Base-by-base conservation (phyloP, 2,797 vertebrate species). In the Morelia viridis region DNA sequence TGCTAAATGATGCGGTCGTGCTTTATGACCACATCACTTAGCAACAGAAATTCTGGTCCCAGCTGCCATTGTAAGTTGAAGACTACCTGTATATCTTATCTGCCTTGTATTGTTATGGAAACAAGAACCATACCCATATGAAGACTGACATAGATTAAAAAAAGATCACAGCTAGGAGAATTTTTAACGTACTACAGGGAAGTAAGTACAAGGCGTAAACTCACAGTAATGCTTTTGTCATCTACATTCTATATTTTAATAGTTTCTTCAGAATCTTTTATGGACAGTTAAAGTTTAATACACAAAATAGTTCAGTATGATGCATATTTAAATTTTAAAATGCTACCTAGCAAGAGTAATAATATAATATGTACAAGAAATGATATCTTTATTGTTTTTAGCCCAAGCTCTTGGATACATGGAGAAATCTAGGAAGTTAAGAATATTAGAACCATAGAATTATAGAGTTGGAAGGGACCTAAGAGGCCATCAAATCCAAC, bases 111-210 rank as follows among this genome's bases (percentile, higher is more conserved):
- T 31, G 4, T 56, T 89, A 24, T 92, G 68, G 13, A 61, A 24
- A 53, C 7, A 88, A 60, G 93, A 61, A 87, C 24, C 13, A 9
- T 0, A 0, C 10, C 87, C 85, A 46, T 90, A 1, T 89, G 58
- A 89, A 56, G 11, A 50, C 65, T 58, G 35, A 91, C 58, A 12
- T 22, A 35, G 28, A n/a, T 13, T 35, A 0, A 41, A 53, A 50
- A 85, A 1, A 19, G 35, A 35, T 17, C 15, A 31, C 80, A 1
- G 35, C 28, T 64, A 26, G 0, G 46, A 80, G 9, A 15, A 11
- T 93, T 85, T 87, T 15, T 0, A n/a, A 0, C 15, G 17, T 91
- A 0, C 11, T 87, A 0, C 1, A 0, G 0, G 1, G 35, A 53
- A 58, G 57, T 5, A 61, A 22, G 0, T 17, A 57, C 88, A 50